Evolutionary conservation across 2,797 vertebrate genomes (phyloP).

Genomic region (Pangasius larnaudii): DNA sequence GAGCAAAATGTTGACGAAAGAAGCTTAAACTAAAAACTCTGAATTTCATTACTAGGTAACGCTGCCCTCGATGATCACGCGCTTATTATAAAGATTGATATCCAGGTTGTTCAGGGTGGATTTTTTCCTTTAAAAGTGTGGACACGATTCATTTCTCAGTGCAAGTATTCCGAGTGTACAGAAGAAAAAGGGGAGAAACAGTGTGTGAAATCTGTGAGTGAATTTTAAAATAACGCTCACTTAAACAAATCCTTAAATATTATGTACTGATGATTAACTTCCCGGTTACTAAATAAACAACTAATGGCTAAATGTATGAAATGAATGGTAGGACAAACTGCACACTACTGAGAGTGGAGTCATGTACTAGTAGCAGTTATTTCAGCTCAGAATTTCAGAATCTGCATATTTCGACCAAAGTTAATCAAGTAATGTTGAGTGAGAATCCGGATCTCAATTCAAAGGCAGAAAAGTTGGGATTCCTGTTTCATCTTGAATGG

Average conservation of each 20-base stretch:
- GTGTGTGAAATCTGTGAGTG: too few relatives aligned
- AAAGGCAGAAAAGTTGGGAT: background rate
- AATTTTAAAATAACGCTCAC: too few relatives aligned
- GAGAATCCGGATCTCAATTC: background rate
- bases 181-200: too few relatives aligned
- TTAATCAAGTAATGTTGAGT: background rate
- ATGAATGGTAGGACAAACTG: too few relatives aligned
- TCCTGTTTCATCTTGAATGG: background rate
- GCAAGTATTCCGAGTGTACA: background rate
- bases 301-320: too few relatives aligned
- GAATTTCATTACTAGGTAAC: background rate
- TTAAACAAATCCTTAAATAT: too few relatives aligned
- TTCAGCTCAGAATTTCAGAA: too few relatives aligned
- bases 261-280: too few relatives aligned
- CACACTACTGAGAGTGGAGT: too few relatives aligned
- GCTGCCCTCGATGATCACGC: background rate
- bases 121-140: background rate
- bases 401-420: background rate
- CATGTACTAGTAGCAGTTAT: too few relatives aligned
- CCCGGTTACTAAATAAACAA: too few relatives aligned
- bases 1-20: background rate
- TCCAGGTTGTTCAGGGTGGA: background rate
- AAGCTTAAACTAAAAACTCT: background rate
- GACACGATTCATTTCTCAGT: background rate
- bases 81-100: background rate